These are phyloP conservation scores for Ia io DNA, from an alignment of 2,113 vertebrate species.

Conservation along the genomic window DNA sequence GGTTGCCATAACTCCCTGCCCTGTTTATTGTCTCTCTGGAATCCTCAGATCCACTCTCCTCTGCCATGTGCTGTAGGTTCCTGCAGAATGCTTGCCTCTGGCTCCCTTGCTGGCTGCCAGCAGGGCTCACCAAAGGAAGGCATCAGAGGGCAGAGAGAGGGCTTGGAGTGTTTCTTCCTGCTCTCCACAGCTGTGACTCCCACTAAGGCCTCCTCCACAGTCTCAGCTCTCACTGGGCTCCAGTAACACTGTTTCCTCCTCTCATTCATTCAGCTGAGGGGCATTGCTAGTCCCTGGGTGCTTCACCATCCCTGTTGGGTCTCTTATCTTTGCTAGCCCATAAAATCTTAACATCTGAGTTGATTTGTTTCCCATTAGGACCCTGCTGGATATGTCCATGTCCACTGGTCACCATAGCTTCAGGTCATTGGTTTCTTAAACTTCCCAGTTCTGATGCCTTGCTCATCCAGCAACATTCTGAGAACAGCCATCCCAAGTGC, in stretches of 20 bases:
- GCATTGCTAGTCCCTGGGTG: no score
- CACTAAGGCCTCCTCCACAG: neutral
- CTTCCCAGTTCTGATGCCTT: neutral
- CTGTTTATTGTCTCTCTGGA: neutral
- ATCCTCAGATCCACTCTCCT: neutral
- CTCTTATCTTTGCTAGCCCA: neutral
- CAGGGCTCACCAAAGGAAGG: neutral
- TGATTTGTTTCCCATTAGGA: neutral
- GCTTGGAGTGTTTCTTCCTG: neutral
- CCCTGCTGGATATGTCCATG: neutral
- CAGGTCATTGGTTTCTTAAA: neutral
- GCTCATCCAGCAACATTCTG: neutral
- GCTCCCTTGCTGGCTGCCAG: neutral
- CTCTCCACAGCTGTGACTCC: neutral
- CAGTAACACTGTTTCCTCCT: neutral
- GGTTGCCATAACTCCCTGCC: neutral
- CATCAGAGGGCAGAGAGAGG: neutral
- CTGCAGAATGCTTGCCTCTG: neutral
- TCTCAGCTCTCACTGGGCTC: neutral
- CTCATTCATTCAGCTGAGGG: neutral
- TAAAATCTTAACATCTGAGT: no score
- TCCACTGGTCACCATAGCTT: neutral
- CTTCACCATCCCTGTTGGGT: neutral
- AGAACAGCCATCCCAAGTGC: neutral
- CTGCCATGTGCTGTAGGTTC: neutral